Conservation (phyloP, 2,113 vertebrate species). For the Silurus meridionalis region DNA sequence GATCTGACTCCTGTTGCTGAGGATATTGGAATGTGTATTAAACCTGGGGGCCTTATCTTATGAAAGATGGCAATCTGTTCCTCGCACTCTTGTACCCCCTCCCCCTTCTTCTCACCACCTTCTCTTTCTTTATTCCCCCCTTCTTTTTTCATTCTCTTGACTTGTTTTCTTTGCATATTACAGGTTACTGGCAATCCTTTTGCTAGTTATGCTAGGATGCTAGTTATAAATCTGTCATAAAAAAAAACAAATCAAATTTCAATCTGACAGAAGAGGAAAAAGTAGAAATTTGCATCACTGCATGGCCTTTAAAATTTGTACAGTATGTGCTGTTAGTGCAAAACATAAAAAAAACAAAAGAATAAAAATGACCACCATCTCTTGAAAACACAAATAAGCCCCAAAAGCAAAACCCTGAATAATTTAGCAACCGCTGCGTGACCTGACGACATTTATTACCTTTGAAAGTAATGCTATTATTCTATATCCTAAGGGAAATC, state of each 20-base stretch:
- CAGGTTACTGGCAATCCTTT: conserved; percentile 47
- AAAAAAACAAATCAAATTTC: background rate
- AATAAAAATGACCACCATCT: conserved; percentile 23
- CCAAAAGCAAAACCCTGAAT: conserved; percentile 37
- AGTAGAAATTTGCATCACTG: conserved; percentile 1
- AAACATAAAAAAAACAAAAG: background rate
- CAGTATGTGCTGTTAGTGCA: background rate
- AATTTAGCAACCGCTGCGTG: conserved; percentile 43
- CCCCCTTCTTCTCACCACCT: conserved; percentile 52
- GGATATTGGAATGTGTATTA: conserved; percentile 75
- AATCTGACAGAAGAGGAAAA: background rate
- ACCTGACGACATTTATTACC: conserved; percentile 41
- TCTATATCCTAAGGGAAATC: conserved; percentile 39
- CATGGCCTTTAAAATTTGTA: conserved; percentile 11
- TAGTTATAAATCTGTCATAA: conserved; percentile 47
- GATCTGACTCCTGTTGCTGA: conserved; percentile 70
- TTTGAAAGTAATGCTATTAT: conserved; percentile 45
- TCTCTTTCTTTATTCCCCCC: conserved; percentile 7
- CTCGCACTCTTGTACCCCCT: conserved; percentile 45
- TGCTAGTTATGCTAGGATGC: conserved; percentile 50
- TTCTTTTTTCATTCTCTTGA: background rate
- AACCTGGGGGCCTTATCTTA: conserved; percentile 71
- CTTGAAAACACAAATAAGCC: conserved; percentile 33
- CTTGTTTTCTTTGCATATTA: conserved; percentile 35
- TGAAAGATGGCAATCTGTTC: conserved; percentile 75